These are phyloP conservation scores for Lepus timidus DNA, from an alignment of 2,113 vertebrate species.

Conservation along the genomic window DNA sequence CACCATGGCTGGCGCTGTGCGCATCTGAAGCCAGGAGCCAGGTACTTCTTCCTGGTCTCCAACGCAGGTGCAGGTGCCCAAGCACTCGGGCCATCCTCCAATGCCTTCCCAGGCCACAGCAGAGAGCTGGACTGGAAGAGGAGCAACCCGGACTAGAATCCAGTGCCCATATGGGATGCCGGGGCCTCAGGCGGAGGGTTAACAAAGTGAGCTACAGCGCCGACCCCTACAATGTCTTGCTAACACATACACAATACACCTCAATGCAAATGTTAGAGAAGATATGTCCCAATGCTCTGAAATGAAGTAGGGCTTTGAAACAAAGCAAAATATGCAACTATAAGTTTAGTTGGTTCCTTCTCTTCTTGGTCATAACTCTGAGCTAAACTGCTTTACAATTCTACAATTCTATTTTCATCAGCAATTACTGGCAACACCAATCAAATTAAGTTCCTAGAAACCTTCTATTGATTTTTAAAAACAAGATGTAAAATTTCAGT, in stretches of 20 bases:
- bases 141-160: too few species aligned
- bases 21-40: too few species aligned
- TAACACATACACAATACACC: background rate
- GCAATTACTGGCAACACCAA: background rate
- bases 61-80: too few species aligned
- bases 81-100: too few species aligned
- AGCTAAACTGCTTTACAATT: background rate
- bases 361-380: background rate
- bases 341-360: background rate
- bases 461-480: slow-evolving; percentile 34
- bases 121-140: too few species aligned
- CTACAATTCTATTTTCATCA: background rate
- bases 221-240: background rate
- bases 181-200: too few species aligned
- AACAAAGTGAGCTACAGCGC: too few species aligned
- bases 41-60: too few species aligned
- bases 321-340: background rate
- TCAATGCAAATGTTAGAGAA: background rate
- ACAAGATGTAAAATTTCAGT: slow-evolving; percentile 29
- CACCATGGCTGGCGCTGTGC: too few species aligned
- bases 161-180: too few species aligned
- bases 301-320: background rate
- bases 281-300: background rate
- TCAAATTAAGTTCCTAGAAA: slow-evolving; percentile 52
- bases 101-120: too few species aligned